These are phyloP conservation scores for Scartelaos histophorus DNA, from an alignment of 2,113 vertebrate genomes.

Conservation along the genomic window DNA sequence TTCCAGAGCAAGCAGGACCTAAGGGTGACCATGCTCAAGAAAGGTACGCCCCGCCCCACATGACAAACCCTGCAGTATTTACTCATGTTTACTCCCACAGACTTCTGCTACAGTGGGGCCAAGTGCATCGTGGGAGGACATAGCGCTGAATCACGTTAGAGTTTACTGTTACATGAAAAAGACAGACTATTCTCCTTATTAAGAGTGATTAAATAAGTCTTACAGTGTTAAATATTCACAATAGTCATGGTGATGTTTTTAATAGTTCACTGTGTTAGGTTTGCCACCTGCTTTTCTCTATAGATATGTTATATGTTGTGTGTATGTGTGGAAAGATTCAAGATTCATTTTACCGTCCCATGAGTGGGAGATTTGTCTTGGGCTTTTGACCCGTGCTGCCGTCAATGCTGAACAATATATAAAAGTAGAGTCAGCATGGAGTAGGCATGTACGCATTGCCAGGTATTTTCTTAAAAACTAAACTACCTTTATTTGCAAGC, in stretches of 20 bases:
- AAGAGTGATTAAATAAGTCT: not conserved
- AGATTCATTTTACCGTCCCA: no score
- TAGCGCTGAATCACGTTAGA: constrained; percentile 28
- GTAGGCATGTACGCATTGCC: no score
- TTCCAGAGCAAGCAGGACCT: constrained; percentile 90
- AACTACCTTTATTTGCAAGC: no score
- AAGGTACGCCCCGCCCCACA: constrained; percentile 77
- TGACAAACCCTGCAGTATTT: not conserved
- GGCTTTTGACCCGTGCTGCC: no score
- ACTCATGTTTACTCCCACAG: constrained; percentile 21
- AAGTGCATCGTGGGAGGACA: constrained; percentile 21
- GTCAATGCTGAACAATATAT: no score
- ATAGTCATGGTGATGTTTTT: no score
- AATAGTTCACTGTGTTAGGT: not conserved
- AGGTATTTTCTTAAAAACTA: no score
- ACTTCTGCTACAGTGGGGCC: constrained; percentile 8
- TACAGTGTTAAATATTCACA: not conserved
- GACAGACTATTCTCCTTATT: constrained; percentile 19
- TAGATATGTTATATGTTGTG: no score
- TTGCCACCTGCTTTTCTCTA: not conserved
- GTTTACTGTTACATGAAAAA: constrained; percentile 7
- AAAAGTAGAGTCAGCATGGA: no score
- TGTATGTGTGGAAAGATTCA: no score
- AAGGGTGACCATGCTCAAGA: constrained; percentile 92
- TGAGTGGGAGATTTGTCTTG: no score